These are phyloP conservation scores for Pelodytes ibericus DNA, from an alignment of 2,797 vertebrate species.

Conservation along the genomic window DNA sequence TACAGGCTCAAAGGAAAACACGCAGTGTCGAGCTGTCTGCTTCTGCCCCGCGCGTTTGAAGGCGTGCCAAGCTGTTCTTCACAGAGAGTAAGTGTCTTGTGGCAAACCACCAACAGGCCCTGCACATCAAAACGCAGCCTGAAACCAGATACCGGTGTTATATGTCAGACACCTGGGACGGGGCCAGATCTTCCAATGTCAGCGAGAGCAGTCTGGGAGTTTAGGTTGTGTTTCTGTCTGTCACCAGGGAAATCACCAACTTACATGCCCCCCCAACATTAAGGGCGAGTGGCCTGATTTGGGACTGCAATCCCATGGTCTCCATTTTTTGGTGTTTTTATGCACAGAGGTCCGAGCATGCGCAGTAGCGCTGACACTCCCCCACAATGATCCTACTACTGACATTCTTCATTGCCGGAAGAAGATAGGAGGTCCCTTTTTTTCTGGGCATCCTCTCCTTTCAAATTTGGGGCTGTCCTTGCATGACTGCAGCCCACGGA, in stretches of 20 bases:
- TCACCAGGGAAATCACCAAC: slow-evolving; percentile 40
- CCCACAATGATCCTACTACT: too few species aligned
- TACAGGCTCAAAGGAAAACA: slow-evolving; percentile 52
- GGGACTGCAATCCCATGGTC: too few species aligned
- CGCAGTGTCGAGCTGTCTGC: slow-evolving; percentile 36
- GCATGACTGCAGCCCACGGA: too few species aligned
- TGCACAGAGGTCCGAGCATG: too few species aligned
- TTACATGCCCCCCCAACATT: too few species aligned
- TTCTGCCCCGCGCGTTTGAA: slow-evolving; percentile 33
- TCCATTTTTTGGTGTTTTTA: too few species aligned
- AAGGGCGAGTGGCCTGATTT: too few species aligned
- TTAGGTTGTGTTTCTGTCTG: slow-evolving; percentile 1
- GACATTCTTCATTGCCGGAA: too few species aligned
- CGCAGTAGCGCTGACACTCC: too few species aligned
- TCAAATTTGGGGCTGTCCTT: too few species aligned
- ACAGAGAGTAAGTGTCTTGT: slow-evolving; percentile 37
- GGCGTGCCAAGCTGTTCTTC: slow-evolving; percentile 49
- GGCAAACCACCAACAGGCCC: slow-evolving; percentile 48
- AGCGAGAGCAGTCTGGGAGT: slow-evolving; percentile 7
- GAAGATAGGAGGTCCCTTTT: too few species aligned
- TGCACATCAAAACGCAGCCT: slow-evolving; percentile 48
- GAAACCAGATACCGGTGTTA: slow-evolving; percentile 41
- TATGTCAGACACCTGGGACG: slow-evolving; percentile 44
- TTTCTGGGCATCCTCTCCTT: too few species aligned
- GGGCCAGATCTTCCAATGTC: slow-evolving; percentile 32